phyloP scores from a whole-genome alignment of 2,113 vertebrate genomes.

The Ailurus styani region DNA sequence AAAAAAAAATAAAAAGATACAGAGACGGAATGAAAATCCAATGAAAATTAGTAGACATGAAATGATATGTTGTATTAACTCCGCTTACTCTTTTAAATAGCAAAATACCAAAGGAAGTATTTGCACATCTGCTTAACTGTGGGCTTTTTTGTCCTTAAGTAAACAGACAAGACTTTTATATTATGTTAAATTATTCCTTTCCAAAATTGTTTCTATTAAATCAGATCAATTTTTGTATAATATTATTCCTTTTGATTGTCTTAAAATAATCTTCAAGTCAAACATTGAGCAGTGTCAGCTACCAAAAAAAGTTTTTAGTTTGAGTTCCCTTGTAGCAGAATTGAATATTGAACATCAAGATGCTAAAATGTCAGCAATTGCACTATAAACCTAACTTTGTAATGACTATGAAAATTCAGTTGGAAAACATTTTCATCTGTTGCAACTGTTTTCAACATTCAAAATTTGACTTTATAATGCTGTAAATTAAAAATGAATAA shows the following conservation, averaged over 20 bases:
- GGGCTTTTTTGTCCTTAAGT: not conserved
- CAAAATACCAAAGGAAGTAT: not conserved
- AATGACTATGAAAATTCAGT: not conserved
- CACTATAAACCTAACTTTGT: not conserved
- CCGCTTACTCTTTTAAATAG: not conserved
- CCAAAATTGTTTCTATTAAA: not conserved
- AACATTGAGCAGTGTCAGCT: not conserved
- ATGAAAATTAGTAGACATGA: not conserved
- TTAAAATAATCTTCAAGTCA: not conserved
- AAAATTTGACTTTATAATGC: not conserved
- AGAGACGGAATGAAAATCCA: not conserved
- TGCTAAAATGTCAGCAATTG: not conserved
- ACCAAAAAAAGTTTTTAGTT: not conserved
- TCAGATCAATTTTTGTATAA: not conserved
- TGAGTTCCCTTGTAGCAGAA: not conserved
- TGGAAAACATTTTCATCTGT: not conserved
- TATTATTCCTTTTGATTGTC: slow-evolving; percentile 18
- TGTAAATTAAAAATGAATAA: slow-evolving; percentile 11
- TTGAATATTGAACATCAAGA: not conserved
- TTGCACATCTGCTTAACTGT: not conserved
- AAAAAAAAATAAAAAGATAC: not conserved
- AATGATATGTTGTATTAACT: not conserved
- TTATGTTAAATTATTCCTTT: not conserved
- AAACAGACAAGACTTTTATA: not conserved
- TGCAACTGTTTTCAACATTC: not conserved